A percentile compares a stretch with the other conserved stretches of the same genome.
phyloP scores from a whole-genome alignment of 2,888 invertebrate genomes.

The Coleophora flavipennella region DNA sequence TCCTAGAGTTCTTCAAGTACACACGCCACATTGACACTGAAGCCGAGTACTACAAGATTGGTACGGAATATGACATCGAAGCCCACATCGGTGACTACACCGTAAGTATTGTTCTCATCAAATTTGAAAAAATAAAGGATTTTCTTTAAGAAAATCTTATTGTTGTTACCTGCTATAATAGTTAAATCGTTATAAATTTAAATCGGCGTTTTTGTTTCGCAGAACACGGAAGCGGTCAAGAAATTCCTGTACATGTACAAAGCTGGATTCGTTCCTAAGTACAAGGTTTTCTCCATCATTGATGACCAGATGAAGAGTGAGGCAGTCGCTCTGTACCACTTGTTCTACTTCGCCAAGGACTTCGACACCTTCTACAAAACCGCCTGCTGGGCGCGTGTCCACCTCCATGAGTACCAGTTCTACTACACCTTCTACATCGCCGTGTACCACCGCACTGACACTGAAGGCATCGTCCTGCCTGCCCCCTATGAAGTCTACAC shows the following conservation, averaged over 20 bases:
- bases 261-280: slow-evolving; percentile 58
- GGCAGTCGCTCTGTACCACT: slow-evolving; percentile 64
- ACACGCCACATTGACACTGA: slow-evolving; percentile 41
- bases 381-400: slow-evolving; percentile 68
- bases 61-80: slow-evolving; percentile 42
- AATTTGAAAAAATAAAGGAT: not conserved
- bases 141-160: no score
- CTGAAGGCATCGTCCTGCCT: slow-evolving; percentile 72
- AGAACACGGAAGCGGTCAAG: slow-evolving; percentile 55
- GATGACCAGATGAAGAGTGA: slow-evolving; percentile 55
- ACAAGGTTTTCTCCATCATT: slow-evolving; percentile 65
- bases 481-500: slow-evolving; percentile 79
- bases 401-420: slow-evolving; percentile 76
- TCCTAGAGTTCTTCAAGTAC: slow-evolving; percentile 44
- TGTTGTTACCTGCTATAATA: no score
- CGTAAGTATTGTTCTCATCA: slow-evolving; percentile 28
- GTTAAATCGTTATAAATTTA: no score
- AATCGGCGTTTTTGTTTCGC: slow-evolving; percentile 19
- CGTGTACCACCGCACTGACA: slow-evolving; percentile 71
- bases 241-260: slow-evolving; percentile 52
- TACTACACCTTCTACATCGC: slow-evolving; percentile 75
- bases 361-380: slow-evolving; percentile 74
- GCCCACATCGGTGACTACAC: slow-evolving; percentile 46
- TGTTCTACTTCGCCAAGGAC: slow-evolving; percentile 74
- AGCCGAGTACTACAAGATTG: slow-evolving; percentile 46